phyloP scores from a whole-genome alignment of 1,140 invertebrate species.

The Drosophila sucinea region DNA sequence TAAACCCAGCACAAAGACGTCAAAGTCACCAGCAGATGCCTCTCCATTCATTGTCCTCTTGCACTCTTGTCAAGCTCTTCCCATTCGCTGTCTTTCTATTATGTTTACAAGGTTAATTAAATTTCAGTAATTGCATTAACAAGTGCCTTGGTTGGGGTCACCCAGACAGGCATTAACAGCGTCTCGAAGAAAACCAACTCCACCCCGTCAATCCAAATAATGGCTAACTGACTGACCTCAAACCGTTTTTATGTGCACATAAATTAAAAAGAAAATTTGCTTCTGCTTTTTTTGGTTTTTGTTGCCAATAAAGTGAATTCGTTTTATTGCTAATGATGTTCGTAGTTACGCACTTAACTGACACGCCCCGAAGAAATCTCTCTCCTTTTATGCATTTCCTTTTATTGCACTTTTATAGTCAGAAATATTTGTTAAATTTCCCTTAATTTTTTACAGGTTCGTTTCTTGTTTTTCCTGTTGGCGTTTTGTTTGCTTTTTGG shows the following conservation, averaged over 20 bases:
- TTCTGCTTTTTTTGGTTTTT: background rate
- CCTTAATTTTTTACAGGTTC: background rate
- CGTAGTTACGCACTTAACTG: slow-evolving; percentile 2
- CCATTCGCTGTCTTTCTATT: background rate
- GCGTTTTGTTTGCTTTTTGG: background rate
- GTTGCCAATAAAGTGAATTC: slow-evolving; percentile 11
- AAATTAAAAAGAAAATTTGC: slow-evolving; percentile 6
- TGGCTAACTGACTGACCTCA: background rate
- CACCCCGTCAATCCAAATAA: background rate
- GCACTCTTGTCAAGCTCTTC: background rate
- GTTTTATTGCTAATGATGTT: slow-evolving; percentile 1
- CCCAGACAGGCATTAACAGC: background rate
- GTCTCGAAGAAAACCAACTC: background rate
- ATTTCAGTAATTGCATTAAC: slow-evolving; percentile 10
- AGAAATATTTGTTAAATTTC: background rate
- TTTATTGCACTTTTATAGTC: slow-evolving; percentile 2
- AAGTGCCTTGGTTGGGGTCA: background rate
- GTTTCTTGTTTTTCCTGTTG: background rate
- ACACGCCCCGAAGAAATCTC: background rate
- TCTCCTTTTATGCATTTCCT: background rate
- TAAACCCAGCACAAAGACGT: background rate
- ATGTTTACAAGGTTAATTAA: slow-evolving; percentile 1
- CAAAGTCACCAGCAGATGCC: background rate
- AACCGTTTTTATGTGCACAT: background rate
- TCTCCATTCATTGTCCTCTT: background rate